Percentiles rank a stretch among this genome's conserved stretches.
Conservation (phyloP, 1,140 invertebrate species). For the Trichonephila inaurata region DNA sequence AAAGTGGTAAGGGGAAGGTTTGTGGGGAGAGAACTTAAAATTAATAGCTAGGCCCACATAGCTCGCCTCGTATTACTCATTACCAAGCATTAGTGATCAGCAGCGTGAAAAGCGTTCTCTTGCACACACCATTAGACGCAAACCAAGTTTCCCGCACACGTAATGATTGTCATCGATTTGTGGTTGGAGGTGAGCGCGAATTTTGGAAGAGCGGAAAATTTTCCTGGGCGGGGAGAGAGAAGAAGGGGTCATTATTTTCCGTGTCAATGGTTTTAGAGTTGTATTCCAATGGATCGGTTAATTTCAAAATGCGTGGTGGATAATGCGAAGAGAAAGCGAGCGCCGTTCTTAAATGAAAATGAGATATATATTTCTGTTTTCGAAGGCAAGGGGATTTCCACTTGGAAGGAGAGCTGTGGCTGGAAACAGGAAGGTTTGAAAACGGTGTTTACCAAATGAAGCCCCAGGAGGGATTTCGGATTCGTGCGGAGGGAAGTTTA, state of each 20-base stretch:
- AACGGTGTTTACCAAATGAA: not conserved
- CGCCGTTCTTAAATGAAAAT: constrained; percentile 31
- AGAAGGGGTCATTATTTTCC: constrained; percentile 67
- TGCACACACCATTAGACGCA: constrained; percentile 36
- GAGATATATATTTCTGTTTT: not conserved
- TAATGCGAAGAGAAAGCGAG: constrained; percentile 31
- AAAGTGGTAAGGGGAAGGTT: constrained; percentile 11
- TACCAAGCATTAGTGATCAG: constrained; percentile 67
- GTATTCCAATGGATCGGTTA: constrained; percentile 70
- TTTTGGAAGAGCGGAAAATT: constrained; percentile 31
- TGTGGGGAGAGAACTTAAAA: constrained; percentile 62
- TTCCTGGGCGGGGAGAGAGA: not conserved
- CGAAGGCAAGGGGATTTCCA: constrained; percentile 2
- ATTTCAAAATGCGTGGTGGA: constrained; percentile 53
- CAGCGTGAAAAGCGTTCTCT: constrained; percentile 63
- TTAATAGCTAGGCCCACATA: constrained; percentile 49
- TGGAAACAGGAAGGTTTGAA: not conserved
- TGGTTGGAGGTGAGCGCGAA: constrained; percentile 20
- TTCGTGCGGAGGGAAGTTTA: not conserved
- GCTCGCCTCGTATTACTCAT: constrained; percentile 65
- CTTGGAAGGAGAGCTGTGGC: not conserved
- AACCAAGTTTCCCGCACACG: constrained; percentile 30
- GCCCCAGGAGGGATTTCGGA: not conserved
- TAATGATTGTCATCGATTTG: constrained; percentile 70
- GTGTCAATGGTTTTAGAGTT: constrained; percentile 67